These are phyloP conservation scores for Varecia variegata DNA, from an alignment of 2,797 vertebrate species.

Conservation along the genomic window DNA sequence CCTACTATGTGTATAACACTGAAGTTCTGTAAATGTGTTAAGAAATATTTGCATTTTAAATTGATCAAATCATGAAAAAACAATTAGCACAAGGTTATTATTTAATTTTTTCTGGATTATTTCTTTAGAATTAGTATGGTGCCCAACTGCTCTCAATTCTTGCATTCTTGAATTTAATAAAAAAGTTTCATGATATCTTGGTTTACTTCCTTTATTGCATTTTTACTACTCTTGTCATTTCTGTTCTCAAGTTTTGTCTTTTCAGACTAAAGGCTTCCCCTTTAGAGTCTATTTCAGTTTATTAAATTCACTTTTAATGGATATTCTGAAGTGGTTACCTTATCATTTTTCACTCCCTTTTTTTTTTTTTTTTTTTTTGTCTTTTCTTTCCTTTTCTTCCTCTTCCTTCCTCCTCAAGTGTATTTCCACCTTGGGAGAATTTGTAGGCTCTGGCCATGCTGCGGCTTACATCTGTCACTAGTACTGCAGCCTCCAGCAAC, in stretches of 20 bases:
- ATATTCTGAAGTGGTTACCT: background rate
- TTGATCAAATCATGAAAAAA: background rate
- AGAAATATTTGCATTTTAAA: background rate
- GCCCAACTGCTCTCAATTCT: background rate
- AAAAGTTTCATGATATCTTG: background rate
- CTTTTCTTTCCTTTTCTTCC: slow-evolving; percentile 36
- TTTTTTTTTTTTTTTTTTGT: background rate
- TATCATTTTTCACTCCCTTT: slow-evolving; percentile 53
- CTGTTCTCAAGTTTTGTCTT: slow-evolving; percentile 23
- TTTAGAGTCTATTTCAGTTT: slow-evolving; percentile 8
- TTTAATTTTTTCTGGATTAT: background rate
- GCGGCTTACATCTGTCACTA: slow-evolving; percentile 72
- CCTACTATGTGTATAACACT: background rate
- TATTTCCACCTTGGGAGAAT: slow-evolving; percentile 61
- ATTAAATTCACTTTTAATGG: slow-evolving; percentile 41
- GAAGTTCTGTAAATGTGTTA: background rate
- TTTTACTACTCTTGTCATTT: slow-evolving; percentile 21
- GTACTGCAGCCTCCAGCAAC: slow-evolving; percentile 78
- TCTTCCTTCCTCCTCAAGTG: slow-evolving; percentile 46
- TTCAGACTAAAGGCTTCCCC: background rate
- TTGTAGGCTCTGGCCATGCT: slow-evolving; percentile 13
- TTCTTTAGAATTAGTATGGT: background rate
- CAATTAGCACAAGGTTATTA: background rate
- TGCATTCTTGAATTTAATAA: background rate
- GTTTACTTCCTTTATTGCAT: slow-evolving; percentile 27